Evolutionary conservation across 1,140 invertebrate species (phyloP).

Genomic region (Neotoxoptera formosana): DNA sequence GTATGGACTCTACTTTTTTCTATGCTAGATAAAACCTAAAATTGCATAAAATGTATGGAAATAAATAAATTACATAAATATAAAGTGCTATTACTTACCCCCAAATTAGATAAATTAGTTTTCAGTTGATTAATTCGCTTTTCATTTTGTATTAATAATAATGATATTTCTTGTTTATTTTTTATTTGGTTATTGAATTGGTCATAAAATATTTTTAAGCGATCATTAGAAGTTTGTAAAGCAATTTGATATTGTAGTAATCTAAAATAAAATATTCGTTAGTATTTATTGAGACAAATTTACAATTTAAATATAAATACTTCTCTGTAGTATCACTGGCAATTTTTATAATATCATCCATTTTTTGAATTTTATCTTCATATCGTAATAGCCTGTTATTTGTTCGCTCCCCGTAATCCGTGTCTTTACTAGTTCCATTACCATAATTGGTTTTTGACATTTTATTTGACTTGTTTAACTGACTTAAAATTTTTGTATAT

Average conservation of each 20-base stretch:
- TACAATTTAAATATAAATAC: not conserved
- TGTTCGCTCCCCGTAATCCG: not conserved
- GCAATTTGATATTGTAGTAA: constrained; percentile 20
- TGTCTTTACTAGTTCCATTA: not conserved
- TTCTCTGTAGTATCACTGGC: constrained; percentile 31
- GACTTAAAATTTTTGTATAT: constrained; percentile 11
- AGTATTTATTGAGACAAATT: not conserved
- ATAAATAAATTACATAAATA: not conserved
- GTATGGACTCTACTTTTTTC: constrained; percentile 36
- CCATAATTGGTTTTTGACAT: not conserved
- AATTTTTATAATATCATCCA: constrained; percentile 30
- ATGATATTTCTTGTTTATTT: constrained; percentile 2
- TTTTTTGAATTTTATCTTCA: constrained; percentile 42
- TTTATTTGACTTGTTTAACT: not conserved
- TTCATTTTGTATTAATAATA: not conserved
- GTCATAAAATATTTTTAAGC: constrained; percentile 28
- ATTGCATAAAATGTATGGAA: not conserved
- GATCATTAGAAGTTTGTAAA: constrained; percentile 29
- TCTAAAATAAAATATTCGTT: constrained; percentile 32
- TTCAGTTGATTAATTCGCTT: constrained; percentile 29
- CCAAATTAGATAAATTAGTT: constrained; percentile 31
- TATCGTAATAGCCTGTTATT: not conserved
- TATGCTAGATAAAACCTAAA: constrained; percentile 45
- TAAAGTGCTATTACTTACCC: not conserved
- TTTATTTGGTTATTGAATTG: not conserved